Conservation (phyloP, 2,888 invertebrate species). For the Sthenelais limicola region DNA sequence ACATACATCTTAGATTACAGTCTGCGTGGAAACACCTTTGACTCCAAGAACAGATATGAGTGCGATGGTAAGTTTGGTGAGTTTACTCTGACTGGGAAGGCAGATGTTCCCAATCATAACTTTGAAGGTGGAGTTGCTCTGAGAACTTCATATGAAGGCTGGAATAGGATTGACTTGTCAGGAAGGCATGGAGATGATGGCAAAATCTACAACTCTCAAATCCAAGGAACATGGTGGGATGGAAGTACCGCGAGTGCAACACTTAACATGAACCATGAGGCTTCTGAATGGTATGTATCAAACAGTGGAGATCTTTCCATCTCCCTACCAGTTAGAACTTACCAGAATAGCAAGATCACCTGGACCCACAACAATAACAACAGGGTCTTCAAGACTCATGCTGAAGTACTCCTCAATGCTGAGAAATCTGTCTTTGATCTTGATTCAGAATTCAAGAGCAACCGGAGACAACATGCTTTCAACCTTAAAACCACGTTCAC, state of each 20-base stretch:
- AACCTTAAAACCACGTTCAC: constrained; percentile 21
- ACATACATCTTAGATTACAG: constrained; percentile 19
- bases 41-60: neutral
- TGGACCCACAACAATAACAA: constrained; percentile 46
- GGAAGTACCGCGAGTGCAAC: constrained; percentile 37
- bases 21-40: constrained; percentile 16
- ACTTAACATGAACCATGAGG: constrained; percentile 41
- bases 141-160: constrained; percentile 22
- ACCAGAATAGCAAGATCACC: constrained; percentile 31
- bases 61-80: constrained; percentile 22
- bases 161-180: constrained; percentile 6
- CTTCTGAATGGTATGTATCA: constrained; percentile 33
- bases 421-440: constrained; percentile 34
- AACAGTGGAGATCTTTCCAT: constrained; percentile 46
- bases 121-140: constrained; percentile 16
- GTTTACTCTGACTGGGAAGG: neutral
- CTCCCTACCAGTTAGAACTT: constrained; percentile 42
- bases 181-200: constrained; percentile 13
- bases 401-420: constrained; percentile 35
- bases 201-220: constrained; percentile 19
- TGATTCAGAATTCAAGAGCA: constrained; percentile 18
- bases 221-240: constrained; percentile 45
- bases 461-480: neutral
- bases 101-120: neutral
- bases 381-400: constrained; percentile 28